Percentiles rank a stretch among this genome's conserved stretches.
phyloP scores from a whole-genome alignment of 1,140 invertebrate genomes.

The Tetramorium parvispinum region DNA sequence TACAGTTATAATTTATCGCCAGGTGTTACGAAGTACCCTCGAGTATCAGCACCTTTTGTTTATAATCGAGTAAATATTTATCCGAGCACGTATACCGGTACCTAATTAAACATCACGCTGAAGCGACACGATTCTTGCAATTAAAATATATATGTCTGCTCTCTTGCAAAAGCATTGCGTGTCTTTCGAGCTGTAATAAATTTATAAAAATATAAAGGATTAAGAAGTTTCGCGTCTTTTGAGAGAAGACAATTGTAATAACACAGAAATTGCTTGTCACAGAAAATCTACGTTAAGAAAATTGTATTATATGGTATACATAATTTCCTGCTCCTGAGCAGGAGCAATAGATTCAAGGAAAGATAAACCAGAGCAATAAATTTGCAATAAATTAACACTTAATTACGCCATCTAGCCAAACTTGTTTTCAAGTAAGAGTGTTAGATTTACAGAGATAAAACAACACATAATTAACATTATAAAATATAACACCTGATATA shows the following conservation, averaged over 20 bases:
- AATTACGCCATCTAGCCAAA: background rate
- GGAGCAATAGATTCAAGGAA: too few relatives aligned
- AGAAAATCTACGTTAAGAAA: background rate
- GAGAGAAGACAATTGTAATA: too few relatives aligned
- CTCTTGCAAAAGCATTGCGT: background rate
- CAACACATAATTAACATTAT: background rate
- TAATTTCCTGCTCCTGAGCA: too few relatives aligned
- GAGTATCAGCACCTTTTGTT: background rate
- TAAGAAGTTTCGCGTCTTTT: background rate
- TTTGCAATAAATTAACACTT: background rate
- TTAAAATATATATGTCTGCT: background rate
- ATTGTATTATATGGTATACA: too few relatives aligned
- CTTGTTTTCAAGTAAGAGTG: background rate
- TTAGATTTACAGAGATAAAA: too few relatives aligned
- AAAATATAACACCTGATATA: background rate
- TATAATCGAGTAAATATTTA: background rate
- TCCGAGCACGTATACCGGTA: background rate
- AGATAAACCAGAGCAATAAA: too few relatives aligned
- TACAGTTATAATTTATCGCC: conserved; percentile 66
- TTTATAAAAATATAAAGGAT: background rate
- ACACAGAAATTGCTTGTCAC: background rate
- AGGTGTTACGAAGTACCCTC: conserved; percentile 1
- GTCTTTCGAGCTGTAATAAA: background rate
- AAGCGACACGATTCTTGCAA: background rate
- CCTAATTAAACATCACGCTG: too few relatives aligned